phyloP scores from a whole-genome alignment of 2,797 vertebrate genomes.

The Chrysocyon brachyurus region DNA sequence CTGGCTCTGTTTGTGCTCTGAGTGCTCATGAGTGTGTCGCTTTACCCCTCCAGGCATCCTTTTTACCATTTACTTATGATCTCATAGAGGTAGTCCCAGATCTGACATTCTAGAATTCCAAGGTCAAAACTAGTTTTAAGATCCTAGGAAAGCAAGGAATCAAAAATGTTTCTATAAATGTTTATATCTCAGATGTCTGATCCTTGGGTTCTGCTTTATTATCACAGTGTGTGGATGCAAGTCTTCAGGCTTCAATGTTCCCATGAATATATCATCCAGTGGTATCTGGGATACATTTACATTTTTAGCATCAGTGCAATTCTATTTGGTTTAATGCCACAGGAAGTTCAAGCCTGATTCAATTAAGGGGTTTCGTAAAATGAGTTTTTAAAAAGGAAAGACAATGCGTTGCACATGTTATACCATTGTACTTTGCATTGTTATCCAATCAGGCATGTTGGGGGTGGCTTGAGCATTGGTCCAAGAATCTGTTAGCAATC shows the following conservation, averaged over 20 bases:
- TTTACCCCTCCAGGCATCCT: background rate
- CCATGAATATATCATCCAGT: constrained; percentile 71
- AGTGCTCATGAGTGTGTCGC: background rate
- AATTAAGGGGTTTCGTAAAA: constrained; percentile 81
- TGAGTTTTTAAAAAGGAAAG: constrained; percentile 77
- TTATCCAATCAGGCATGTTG: constrained; percentile 60
- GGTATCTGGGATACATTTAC: constrained; percentile 81
- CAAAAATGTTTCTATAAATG: constrained; percentile 1
- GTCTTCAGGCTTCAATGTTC: background rate
- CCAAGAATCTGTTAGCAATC: constrained; percentile 83
- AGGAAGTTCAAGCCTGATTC: constrained; percentile 83
- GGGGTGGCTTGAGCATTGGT: constrained; percentile 20
- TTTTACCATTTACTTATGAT: background rate
- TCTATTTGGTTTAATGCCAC: constrained; percentile 82
- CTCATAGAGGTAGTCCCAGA: background rate
- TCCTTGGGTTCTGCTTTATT: constrained; percentile 18
- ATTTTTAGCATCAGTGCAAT: constrained; percentile 82
- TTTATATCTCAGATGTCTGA: constrained; percentile 33
- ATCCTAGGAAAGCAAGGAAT: constrained; percentile 45
- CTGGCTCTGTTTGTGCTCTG: background rate
- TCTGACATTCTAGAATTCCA: constrained; percentile 38
- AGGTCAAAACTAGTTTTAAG: constrained; percentile 61
- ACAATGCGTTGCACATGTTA: constrained; percentile 74
- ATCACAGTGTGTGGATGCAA: background rate
- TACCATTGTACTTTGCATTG: constrained; percentile 60